A percentile compares a stretch with the other conserved stretches of the same genome.
phyloP scores from a whole-genome alignment of 2,113 vertebrate species.

The Nesogale talazaci region DNA sequence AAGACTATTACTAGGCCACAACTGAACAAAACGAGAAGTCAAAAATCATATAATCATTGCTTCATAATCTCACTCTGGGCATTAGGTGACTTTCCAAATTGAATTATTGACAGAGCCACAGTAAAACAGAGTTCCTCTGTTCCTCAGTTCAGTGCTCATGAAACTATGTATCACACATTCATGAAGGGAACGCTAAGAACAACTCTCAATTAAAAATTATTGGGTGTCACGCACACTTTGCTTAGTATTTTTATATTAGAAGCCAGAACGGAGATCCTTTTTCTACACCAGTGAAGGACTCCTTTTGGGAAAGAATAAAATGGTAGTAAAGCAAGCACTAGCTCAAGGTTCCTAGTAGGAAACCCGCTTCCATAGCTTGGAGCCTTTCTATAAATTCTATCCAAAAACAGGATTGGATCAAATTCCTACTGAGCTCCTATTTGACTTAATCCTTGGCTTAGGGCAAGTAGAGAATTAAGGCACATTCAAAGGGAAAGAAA shows the following conservation, averaged over 20 bases:
- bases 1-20: neutral
- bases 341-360: neutral
- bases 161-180: neutral
- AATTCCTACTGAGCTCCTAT: constrained; percentile 55
- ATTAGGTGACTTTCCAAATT: neutral
- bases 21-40: neutral
- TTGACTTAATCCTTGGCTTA: constrained; percentile 73
- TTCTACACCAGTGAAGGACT: neutral
- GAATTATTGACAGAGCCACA: neutral
- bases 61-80: neutral
- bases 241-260: neutral
- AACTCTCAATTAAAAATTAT: neutral
- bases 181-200: neutral
- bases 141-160: neutral
- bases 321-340: neutral
- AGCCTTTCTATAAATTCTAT: constrained; percentile 47
- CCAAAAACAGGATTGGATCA: constrained; percentile 33
- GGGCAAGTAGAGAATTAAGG: constrained; percentile 61
- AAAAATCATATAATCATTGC: neutral
- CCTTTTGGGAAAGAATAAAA: neutral
- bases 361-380: neutral
- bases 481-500: constrained; percentile 63
- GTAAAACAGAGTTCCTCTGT: neutral
- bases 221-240: neutral
- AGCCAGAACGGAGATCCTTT: neutral